phyloP scores from a whole-genome alignment of 2,113 vertebrate species.

The Atlantisia rogersi region DNA sequence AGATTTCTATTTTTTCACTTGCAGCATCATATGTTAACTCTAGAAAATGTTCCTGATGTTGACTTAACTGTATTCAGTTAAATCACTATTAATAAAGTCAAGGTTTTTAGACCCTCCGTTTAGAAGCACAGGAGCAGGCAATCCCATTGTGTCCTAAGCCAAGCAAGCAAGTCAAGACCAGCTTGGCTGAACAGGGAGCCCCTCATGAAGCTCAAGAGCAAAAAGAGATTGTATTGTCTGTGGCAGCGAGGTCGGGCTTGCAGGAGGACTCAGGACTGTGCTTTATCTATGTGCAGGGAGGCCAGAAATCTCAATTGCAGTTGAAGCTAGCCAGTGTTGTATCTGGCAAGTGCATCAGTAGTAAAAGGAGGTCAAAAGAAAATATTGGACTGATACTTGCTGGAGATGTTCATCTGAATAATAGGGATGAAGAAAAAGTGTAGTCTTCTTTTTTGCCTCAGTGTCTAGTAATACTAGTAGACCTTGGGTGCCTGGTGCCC shows the following conservation, averaged over 20 bases:
- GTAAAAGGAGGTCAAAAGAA: background rate
- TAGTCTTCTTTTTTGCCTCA: background rate
- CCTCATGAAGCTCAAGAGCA: background rate
- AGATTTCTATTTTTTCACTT: background rate
- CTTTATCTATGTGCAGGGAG: background rate
- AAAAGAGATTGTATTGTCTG: background rate
- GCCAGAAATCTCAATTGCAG: background rate
- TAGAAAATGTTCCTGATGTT: background rate
- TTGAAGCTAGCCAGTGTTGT: background rate
- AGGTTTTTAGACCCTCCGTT: background rate
- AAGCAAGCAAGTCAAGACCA: background rate
- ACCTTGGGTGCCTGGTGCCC: background rate
- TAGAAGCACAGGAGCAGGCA: background rate
- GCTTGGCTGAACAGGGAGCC: background rate
- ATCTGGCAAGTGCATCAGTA: background rate
- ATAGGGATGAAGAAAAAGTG: background rate
- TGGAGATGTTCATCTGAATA: background rate
- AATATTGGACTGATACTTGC: background rate
- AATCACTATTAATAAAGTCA: background rate
- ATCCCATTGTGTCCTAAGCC: rapidly evolving
- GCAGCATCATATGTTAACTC: background rate
- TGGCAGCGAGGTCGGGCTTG: rapidly evolving
- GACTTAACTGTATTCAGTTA: background rate
- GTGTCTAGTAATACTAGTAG: background rate
- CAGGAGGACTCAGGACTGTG: background rate